These are phyloP conservation scores for Neosilurus mollespiculum DNA, from an alignment of 2,797 vertebrate genomes.

Conservation along the genomic window DNA sequence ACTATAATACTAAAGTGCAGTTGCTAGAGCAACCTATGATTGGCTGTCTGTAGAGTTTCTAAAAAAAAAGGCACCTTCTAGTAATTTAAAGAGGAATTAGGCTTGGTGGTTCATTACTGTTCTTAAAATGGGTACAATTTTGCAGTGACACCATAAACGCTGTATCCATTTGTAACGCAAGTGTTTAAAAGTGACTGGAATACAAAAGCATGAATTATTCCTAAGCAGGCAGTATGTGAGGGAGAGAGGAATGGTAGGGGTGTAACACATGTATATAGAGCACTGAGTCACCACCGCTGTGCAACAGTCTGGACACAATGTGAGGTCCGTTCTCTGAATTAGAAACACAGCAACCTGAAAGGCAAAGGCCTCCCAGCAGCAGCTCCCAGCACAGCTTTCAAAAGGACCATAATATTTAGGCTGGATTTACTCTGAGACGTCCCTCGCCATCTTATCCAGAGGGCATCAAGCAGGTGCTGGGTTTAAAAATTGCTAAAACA, in stretches of 20 bases:
- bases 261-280: conserved; percentile 40
- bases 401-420: conserved; percentile 37
- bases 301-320: conserved; percentile 59
- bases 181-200: conserved; percentile 46
- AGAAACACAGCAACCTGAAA: conserved; percentile 57
- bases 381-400: conserved; percentile 34
- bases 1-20: conserved; percentile 28
- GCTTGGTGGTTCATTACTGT: conserved; percentile 18
- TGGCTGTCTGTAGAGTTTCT: conserved; percentile 41
- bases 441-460: conserved; percentile 29
- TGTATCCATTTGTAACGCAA: conserved; percentile 42
- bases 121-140: conserved; percentile 31
- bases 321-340: conserved; percentile 56
- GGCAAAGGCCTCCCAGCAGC: conserved; percentile 49
- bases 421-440: conserved; percentile 12
- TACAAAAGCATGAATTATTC: conserved; percentile 54
- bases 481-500: conserved; percentile 4
- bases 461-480: conserved; percentile 22
- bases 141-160: conserved; percentile 29
- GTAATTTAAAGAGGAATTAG: conserved; percentile 35
- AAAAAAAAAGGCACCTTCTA: conserved; percentile 33
- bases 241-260: conserved; percentile 31
- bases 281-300: conserved; percentile 58
- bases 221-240: conserved; percentile 37
- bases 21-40: conserved; percentile 41